A percentile compares a stretch with the other conserved stretches of the same genome.
These are phyloP conservation scores for Chloroceryle amazona DNA, from an alignment of 2,797 vertebrate genomes.

Conservation along the genomic window DNA sequence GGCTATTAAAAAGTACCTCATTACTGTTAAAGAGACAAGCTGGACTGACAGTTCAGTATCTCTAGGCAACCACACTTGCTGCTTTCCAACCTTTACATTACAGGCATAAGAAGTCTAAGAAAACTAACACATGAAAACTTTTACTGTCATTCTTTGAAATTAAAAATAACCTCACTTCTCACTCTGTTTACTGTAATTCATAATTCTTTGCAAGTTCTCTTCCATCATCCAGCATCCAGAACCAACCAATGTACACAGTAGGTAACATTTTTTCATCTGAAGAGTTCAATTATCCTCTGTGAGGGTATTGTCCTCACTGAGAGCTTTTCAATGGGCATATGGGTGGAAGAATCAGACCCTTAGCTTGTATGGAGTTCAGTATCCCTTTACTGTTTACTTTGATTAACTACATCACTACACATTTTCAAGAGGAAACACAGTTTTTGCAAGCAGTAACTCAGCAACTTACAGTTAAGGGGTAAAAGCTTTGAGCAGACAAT, in stretches of 20 bases:
- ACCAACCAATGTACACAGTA: background rate
- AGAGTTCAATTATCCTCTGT: constrained; percentile 9
- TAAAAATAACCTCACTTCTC: background rate
- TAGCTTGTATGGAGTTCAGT: background rate
- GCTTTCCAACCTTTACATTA: background rate
- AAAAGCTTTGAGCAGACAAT: constrained; percentile 61
- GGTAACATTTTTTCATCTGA: constrained; percentile 18
- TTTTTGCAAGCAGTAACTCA: constrained; percentile 43
- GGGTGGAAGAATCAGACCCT: constrained; percentile 16
- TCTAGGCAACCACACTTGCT: background rate
- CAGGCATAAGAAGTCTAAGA: background rate
- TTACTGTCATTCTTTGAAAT: background rate
- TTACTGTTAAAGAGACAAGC: background rate
- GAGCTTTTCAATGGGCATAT: background rate
- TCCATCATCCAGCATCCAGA: background rate
- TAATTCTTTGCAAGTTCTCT: background rate
- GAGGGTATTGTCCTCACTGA: background rate
- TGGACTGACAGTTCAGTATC: background rate
- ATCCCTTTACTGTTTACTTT: background rate
- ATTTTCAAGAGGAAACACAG: constrained; percentile 52
- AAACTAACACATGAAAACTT: background rate
- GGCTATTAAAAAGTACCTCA: constrained; percentile 40
- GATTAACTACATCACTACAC: constrained; percentile 12
- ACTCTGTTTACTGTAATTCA: background rate
- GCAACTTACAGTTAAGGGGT: constrained; percentile 26